Evolutionary conservation across 2,888 invertebrate genomes (phyloP).

Genomic region (Ichneumon xanthorius): DNA sequence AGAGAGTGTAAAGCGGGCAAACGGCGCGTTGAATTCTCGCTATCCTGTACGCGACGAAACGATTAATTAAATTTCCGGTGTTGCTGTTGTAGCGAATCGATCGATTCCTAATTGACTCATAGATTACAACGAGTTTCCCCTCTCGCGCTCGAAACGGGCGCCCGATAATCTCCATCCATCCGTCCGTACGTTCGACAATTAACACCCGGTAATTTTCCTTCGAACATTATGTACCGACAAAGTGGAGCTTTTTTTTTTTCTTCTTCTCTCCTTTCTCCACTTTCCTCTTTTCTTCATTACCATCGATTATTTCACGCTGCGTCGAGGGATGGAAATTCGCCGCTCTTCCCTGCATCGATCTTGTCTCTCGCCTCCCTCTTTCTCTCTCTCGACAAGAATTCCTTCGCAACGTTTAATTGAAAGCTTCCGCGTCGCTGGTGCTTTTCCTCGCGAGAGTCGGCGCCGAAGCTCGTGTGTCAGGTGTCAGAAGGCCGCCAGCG

Average conservation of each 20-base stretch:
- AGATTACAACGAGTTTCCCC: constrained; percentile 59
- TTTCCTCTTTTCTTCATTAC: too few relatives aligned
- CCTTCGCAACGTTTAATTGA: constrained; percentile 45
- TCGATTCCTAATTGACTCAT: constrained; percentile 64
- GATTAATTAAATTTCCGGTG: constrained; percentile 67
- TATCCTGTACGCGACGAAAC: constrained; percentile 33
- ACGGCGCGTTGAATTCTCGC: constrained; percentile 52
- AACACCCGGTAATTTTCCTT: constrained; percentile 55
- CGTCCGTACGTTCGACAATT: constrained; percentile 49
- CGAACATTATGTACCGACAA: background rate
- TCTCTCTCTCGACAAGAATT: background rate
- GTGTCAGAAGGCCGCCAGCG: background rate
- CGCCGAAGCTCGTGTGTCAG: background rate
- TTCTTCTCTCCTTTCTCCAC: background rate
- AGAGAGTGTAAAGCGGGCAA: background rate
- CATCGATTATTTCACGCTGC: background rate
- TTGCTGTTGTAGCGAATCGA: constrained; percentile 54
- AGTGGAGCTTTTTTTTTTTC: background rate
- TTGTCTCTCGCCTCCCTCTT: too few relatives aligned
- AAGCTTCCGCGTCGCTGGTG: constrained; percentile 19
- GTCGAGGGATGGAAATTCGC: background rate
- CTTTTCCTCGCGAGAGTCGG: background rate
- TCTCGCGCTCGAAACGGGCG: constrained; percentile 6
- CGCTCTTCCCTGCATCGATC: constrained; percentile 7
- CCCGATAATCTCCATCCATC: constrained; percentile 51